Evolutionary conservation across 2,797 vertebrate genomes (phyloP).

Genomic region (Esox masquinongy): DNA sequence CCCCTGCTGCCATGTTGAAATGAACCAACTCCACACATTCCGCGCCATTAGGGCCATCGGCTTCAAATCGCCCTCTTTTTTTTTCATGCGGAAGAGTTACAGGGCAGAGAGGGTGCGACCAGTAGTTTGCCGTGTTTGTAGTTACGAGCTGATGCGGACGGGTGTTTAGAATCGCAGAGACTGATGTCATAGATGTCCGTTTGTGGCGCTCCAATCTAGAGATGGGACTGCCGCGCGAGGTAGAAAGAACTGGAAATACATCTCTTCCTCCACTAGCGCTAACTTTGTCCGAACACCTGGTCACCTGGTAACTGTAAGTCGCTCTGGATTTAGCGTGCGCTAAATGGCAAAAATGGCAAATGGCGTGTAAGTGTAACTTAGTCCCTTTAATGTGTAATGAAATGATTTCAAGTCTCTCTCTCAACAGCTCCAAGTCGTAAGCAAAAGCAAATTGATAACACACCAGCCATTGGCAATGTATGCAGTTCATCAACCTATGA

Average conservation of each 20-base stretch:
- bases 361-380: background rate
- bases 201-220: constrained; percentile 5
- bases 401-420: background rate
- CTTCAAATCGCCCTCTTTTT: constrained; percentile 44
- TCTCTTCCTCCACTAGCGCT: too few species aligned
- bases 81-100: constrained; percentile 50
- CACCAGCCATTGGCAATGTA: background rate
- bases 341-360: too few species aligned
- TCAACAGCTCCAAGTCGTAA: background rate
- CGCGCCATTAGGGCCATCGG: constrained; percentile 73
- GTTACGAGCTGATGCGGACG: constrained; percentile 62
- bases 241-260: too few species aligned
- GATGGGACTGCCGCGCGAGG: too few species aligned
- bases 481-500: background rate
- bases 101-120: constrained; percentile 51
- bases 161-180: constrained; percentile 25
- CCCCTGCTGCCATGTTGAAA: constrained; percentile 79
- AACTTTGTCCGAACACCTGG: too few species aligned
- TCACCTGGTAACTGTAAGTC: too few species aligned
- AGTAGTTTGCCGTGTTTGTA: constrained; percentile 58
- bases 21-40: constrained; percentile 81
- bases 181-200: constrained; percentile 48
- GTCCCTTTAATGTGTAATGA: background rate
- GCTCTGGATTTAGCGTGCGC: too few species aligned
- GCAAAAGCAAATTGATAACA: background rate